Evolutionary conservation across 2,888 invertebrate species (phyloP).

Genomic region (Philereme transversata): DNA sequence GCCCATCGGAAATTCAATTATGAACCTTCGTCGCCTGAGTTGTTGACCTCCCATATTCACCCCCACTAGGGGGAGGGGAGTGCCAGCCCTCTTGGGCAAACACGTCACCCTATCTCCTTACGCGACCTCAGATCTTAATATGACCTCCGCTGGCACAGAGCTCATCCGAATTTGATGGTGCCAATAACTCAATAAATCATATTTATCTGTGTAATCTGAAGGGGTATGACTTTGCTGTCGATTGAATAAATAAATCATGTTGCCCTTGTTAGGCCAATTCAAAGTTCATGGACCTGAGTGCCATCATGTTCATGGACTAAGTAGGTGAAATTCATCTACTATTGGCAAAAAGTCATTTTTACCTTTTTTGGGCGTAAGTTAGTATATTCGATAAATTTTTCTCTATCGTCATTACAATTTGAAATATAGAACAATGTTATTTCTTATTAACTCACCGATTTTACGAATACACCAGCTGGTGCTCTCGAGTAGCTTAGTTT

Average conservation of each 20-base stretch:
- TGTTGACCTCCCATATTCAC: conserved; percentile 42
- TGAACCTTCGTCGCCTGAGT: conserved; percentile 51
- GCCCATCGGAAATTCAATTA: conserved; percentile 70
- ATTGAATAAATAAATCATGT: conserved; percentile 14
- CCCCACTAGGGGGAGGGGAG: conserved; percentile 21
- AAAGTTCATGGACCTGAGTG: too few relatives aligned
- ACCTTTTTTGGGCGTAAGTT: too few relatives aligned
- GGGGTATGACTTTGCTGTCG: conserved; percentile 11
- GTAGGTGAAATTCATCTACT: too few relatives aligned
- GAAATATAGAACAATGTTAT: too few relatives aligned
- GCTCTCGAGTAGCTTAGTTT: not conserved
- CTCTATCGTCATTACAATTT: not conserved
- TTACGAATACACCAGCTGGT: too few relatives aligned
- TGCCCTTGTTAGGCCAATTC: conserved; percentile 4
- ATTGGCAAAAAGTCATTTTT: too few relatives aligned
- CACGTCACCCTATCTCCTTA: conserved; percentile 39
- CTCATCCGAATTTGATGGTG: conserved; percentile 37
- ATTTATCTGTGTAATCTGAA: conserved; percentile 30
- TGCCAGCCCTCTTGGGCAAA: conserved; percentile 40
- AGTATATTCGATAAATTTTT: too few relatives aligned
- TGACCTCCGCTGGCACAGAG: conserved; percentile 40
- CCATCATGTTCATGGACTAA: too few relatives aligned
- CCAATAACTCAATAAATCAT: conserved; percentile 40
- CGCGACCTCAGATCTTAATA: conserved; percentile 43
- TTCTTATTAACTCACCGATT: too few relatives aligned